phyloP scores from a whole-genome alignment of 2,113 vertebrate genomes.

The Himantopus leucocephalus region DNA sequence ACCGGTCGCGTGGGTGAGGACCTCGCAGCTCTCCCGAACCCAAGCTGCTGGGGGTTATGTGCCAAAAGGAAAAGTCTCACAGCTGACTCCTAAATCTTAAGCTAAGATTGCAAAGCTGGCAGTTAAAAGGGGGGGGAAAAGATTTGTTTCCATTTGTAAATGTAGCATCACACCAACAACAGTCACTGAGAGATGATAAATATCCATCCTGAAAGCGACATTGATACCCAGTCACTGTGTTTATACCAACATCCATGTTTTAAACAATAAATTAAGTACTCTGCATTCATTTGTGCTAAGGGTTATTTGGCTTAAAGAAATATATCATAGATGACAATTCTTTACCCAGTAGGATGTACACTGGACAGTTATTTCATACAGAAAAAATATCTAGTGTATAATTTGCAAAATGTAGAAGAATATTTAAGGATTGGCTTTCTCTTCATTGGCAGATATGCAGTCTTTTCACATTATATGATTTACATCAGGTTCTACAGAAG shows the following conservation, averaged over 20 bases:
- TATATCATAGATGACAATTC: neutral
- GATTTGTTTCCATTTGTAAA: neutral
- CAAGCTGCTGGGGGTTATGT: fast-evolving
- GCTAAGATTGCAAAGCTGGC: neutral
- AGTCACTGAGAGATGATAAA: neutral
- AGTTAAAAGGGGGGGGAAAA: neutral
- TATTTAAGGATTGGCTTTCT: neutral
- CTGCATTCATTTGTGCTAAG: neutral
- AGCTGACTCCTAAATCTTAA: neutral
- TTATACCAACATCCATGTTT: neutral
- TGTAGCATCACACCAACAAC: neutral
- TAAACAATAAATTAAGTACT: neutral
- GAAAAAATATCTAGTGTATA: neutral
- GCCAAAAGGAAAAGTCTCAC: neutral
- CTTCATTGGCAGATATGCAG: neutral
- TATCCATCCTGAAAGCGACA: neutral
- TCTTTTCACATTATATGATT: neutral
- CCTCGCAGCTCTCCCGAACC: fast-evolving
- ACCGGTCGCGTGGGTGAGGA: fast-evolving
- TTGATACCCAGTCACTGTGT: neutral
- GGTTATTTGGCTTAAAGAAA: neutral
- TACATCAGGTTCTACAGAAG: neutral
- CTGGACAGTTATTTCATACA: neutral
- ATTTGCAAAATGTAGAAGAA: neutral
- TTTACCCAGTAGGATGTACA: neutral